These are phyloP conservation scores for Drosophila macrospina DNA, from an alignment of 2,888 invertebrate genomes.

Conservation along the genomic window DNA sequence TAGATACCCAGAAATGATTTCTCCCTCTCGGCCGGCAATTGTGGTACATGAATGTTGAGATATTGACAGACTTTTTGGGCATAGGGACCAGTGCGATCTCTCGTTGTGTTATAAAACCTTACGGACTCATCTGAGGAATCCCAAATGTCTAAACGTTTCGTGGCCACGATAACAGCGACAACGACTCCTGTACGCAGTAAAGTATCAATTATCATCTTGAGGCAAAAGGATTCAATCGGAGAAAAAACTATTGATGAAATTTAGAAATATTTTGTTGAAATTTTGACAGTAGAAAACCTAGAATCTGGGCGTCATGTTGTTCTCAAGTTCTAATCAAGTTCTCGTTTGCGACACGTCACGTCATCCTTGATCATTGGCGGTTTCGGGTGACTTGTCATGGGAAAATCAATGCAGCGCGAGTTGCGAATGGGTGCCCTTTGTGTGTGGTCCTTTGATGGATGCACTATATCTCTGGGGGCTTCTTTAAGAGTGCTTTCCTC, in stretches of 20 bases:
- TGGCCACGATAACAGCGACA: conserved; percentile 50
- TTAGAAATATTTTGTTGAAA: conserved; percentile 6
- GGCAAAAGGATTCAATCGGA: neutral
- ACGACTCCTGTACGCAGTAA: conserved; percentile 60
- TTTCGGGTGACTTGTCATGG: neutral
- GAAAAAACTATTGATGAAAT: neutral
- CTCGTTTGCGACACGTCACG: conserved; percentile 54
- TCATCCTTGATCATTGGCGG: conserved; percentile 63
- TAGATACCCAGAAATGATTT: conserved; percentile 52
- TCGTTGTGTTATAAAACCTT: conserved; percentile 38
- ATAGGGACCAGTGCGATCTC: conserved; percentile 38
- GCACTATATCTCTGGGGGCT: neutral
- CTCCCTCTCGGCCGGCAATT: conserved; percentile 55
- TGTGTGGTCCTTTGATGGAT: neutral
- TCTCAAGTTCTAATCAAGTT: conserved; percentile 5
- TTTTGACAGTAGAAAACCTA: conserved; percentile 39
- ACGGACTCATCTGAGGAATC: conserved; percentile 46
- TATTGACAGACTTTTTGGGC: conserved; percentile 39
- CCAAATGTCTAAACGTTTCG: conserved; percentile 57
- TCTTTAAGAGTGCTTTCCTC: neutral
- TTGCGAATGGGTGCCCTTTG: neutral
- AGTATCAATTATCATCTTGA: conserved; percentile 50
- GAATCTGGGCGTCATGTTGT: conserved; percentile 10
- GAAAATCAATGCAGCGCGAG: neutral
- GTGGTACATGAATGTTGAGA: conserved; percentile 58